A percentile compares a stretch with the other conserved stretches of the same genome.
Conservation (phyloP, 2,113 vertebrate species). For the Oncorhynchus clarkii region DNA sequence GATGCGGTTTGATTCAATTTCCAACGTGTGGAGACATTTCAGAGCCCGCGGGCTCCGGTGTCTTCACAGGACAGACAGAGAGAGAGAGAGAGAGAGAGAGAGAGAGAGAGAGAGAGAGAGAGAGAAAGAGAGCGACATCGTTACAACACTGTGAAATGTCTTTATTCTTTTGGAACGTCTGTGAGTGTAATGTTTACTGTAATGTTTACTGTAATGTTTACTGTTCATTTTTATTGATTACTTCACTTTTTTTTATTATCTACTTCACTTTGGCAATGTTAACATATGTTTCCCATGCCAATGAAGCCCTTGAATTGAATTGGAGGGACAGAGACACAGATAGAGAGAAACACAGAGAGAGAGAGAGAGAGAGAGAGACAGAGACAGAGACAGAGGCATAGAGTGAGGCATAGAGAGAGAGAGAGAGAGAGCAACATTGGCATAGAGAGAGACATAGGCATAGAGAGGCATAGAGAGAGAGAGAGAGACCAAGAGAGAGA, state of each 20-base stretch:
- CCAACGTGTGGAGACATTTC: constrained; percentile 72
- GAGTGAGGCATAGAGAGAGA: neutral
- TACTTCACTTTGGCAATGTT: no score
- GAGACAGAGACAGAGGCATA: no score
- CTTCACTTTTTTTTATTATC: no score
- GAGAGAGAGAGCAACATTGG: rapidly evolving
- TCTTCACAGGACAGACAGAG: constrained; percentile 44
- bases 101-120: neutral
- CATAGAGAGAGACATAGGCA: constrained; percentile 33
- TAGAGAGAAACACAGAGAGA: neutral
- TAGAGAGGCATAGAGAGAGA: constrained; percentile 37
- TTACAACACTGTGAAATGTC: no score
- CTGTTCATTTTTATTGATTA: no score
- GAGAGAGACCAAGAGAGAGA: neutral
- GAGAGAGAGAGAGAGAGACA: no score
- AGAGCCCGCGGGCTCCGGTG: constrained; percentile 62
- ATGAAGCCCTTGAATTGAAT: no score
- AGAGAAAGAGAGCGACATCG: no score
- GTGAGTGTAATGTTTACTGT: no score
- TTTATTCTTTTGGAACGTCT: no score
- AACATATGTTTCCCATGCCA: no score
- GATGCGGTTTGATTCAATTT: constrained; percentile 77
- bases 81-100: neutral
- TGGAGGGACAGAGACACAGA: neutral
- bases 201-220: no score